These are phyloP conservation scores for Arge pagana DNA, from an alignment of 2,888 invertebrate genomes.

Conservation along the genomic window DNA sequence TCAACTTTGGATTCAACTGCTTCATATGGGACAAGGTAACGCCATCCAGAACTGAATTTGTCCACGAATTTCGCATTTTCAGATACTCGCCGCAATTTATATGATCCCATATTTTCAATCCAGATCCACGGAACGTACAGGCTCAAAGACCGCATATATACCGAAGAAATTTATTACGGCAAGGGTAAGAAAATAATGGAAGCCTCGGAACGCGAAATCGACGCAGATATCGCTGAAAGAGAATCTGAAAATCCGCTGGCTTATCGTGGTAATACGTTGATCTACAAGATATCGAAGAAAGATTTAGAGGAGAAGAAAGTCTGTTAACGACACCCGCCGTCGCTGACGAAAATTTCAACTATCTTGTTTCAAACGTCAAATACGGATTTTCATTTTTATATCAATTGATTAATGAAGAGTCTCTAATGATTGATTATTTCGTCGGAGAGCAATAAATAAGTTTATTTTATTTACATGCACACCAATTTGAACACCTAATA, in stretches of 20 bases:
- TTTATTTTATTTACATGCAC: no score
- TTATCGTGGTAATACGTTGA: conserved; percentile 52
- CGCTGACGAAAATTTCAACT: no score
- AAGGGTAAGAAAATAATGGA: conserved; percentile 61
- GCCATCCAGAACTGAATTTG: no score
- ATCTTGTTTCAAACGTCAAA: no score
- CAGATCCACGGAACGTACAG: conserved; percentile 73
- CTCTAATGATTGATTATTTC: no score
- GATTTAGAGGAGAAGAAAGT: conserved; percentile 21
- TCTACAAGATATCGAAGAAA: conserved; percentile 44
- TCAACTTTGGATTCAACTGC: conserved; percentile 77
- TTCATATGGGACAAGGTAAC: conserved; percentile 70
- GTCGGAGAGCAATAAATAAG: no score
- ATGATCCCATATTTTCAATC: conserved; percentile 34
- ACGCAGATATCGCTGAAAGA: conserved; percentile 58
- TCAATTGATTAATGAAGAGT: no score
- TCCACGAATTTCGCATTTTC: neutral
- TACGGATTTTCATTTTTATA: no score
- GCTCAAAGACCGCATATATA: conserved; percentile 67
- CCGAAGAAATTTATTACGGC: conserved; percentile 71
- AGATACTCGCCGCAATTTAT: no score
- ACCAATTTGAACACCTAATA: no score
- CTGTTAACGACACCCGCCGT: no score
- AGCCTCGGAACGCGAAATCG: conserved; percentile 60
- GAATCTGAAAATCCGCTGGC: conserved; percentile 60